These are phyloP conservation scores for Nothoprocta perdicaria DNA, from an alignment of 2,113 vertebrate genomes.

Conservation along the genomic window DNA sequence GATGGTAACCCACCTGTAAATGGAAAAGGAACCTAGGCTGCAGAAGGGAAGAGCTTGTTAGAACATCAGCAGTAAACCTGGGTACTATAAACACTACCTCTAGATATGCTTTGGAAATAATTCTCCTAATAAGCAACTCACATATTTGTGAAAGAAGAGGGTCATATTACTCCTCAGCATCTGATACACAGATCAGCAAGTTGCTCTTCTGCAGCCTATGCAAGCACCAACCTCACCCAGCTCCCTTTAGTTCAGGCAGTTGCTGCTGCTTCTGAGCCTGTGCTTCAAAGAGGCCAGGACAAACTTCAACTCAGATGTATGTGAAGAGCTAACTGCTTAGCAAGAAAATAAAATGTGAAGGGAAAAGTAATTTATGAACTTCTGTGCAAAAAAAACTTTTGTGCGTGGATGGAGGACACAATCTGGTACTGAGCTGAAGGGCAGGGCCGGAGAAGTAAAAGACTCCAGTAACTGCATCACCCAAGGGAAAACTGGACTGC, in stretches of 20 bases:
- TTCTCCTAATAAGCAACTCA: neutral
- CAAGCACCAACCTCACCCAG: neutral
- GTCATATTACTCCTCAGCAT: neutral
- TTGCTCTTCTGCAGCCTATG: neutral
- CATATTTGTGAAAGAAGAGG: neutral
- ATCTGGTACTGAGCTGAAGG: neutral
- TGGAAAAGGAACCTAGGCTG: neutral
- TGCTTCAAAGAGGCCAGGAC: constrained; percentile 40
- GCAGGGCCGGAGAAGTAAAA: neutral
- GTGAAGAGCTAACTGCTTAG: constrained; percentile 9
- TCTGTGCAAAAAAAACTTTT: constrained; percentile 20
- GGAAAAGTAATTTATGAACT: constrained; percentile 41
- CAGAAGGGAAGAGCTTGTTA: neutral
- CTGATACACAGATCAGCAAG: neutral
- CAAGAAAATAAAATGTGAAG: neutral
- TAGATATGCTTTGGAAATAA: neutral
- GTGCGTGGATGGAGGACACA: neutral
- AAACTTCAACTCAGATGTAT: neutral
- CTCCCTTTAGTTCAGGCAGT: neutral
- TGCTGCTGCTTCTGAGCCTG: constrained; percentile 5
- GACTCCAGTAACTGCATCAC: neutral
- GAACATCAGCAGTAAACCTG: neutral
- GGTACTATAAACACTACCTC: neutral
- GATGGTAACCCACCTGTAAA: neutral
- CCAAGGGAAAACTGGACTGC: neutral